phyloP scores from a whole-genome alignment of 2,797 vertebrate species.

The Aulostomus chinensis region DNA sequence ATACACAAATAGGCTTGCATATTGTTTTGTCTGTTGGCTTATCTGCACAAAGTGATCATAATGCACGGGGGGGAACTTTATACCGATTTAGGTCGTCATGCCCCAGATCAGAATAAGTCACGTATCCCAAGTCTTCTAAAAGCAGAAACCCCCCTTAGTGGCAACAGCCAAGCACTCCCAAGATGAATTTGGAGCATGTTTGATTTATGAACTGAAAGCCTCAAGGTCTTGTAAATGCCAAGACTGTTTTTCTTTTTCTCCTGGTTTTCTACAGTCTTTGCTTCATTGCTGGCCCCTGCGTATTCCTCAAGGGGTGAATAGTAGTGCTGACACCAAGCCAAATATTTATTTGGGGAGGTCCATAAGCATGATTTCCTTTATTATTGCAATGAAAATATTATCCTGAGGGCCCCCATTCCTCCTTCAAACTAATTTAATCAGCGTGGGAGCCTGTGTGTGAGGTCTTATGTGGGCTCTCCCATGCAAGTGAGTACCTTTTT shows the following conservation, averaged over 20 bases:
- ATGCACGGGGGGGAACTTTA: constrained; percentile 58
- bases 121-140: constrained; percentile 49
- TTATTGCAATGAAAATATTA: constrained; percentile 81
- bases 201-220: constrained; percentile 71
- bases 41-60: constrained; percentile 51
- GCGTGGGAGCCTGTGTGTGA: constrained; percentile 25
- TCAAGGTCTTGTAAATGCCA: constrained; percentile 63
- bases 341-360: constrained; percentile 76
- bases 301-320: constrained; percentile 70
- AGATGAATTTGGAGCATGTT: constrained; percentile 39
- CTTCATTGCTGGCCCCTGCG: constrained; percentile 49
- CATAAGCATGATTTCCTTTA: constrained; percentile 75
- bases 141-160: constrained; percentile 22
- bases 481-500: constrained; percentile 7
- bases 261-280: constrained; percentile 56
- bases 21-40: constrained; percentile 49
- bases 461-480: constrained; percentile 16
- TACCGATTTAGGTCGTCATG: constrained; percentile 46
- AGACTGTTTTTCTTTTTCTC: constrained; percentile 61
- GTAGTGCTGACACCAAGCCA: constrained; percentile 69
- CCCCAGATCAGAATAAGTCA: constrained; percentile 48
- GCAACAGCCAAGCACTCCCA: constrained; percentile 25
- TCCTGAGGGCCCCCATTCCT: constrained; percentile 61
- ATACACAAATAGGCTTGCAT: too few relatives aligned
- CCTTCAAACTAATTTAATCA: constrained; percentile 80